Base-by-base conservation (phyloP, 1,140 invertebrate species). In the Aporrectodea caliginosa region DNA sequence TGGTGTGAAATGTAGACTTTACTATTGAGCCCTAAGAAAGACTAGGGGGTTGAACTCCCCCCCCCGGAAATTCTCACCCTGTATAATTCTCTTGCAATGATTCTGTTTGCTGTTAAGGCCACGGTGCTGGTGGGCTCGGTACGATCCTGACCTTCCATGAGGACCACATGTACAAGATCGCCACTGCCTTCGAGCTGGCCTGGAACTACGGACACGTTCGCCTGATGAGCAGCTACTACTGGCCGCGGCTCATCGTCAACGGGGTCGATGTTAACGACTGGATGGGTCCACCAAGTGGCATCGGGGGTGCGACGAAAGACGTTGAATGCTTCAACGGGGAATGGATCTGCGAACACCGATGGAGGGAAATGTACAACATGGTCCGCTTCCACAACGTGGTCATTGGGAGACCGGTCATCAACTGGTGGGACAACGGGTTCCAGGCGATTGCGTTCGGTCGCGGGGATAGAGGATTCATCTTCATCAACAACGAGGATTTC, bases 281-380 rank as follows among this genome's bases (percentile, higher is more conserved):
- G 16, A 78, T 82, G 16, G 89, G 89, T 32, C 89, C 85, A 74
- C 89, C 88, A 70, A 84, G 84, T 80, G 88, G 85, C 77, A 82
- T 76, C n/a, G 85, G 91, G 77, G 91, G 90, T 14, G 92, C 93
- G 82, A 92, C 92, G 22, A 88, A 92, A 16, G 90, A 91, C 22
- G 85, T 88, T 0, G 82, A 88, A 0, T 95, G 94, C 82, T 90
- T 88, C 0, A 91, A 92, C 83, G 93, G 75, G 93, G 75, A 77
- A 69, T 95, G 93, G 93, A 87, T 95, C 0, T 95, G 94, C 84
- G 94, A 96, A 86, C 94, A 96, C 86, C 90, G 88, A 29, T 95
- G 93, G 93, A 87, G 91, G 12, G 91, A 93, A 85, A 93, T 95
- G 81, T 92, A 89, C 85, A 92, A 92, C 79, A 94, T 95, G 93